Conservation (phyloP, 2,113 vertebrate genomes). For the Sebastes schlegelii region DNA sequence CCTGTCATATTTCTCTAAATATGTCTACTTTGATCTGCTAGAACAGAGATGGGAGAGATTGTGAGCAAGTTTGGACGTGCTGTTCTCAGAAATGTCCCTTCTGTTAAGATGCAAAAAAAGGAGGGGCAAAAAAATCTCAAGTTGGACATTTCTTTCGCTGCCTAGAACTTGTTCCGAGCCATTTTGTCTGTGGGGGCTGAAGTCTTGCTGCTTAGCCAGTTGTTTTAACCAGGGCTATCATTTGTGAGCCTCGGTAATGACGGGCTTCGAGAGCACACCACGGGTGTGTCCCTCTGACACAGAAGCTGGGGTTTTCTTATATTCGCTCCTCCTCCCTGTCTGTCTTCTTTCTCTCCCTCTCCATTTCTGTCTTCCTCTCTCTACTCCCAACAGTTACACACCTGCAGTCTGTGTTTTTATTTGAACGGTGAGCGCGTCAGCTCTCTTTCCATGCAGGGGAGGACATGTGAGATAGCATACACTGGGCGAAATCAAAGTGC, state of each 20-base stretch:
- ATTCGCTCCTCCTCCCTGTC: constrained; percentile 57
- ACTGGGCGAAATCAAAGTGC: constrained; percentile 42
- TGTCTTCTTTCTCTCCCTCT: not conserved
- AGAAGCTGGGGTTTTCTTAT: constrained; percentile 72
- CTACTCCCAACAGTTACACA: constrained; percentile 40
- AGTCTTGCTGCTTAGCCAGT: constrained; percentile 62
- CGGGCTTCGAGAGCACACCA: constrained; percentile 73
- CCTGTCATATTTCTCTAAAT: constrained; percentile 49
- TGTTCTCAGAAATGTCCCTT: constrained; percentile 20
- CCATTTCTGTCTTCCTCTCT: constrained; percentile 11
- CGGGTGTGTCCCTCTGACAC: constrained; percentile 83
- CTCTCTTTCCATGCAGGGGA: not conserved
- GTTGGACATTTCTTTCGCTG: constrained; percentile 35
- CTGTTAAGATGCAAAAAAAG: not conserved
- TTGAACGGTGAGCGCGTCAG: constrained; percentile 41
- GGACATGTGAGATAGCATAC: not conserved
- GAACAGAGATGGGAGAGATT: constrained; percentile 54
- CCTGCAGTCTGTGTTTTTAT: constrained; percentile 65
- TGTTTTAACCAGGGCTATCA: constrained; percentile 79
- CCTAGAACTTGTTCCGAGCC: constrained; percentile 34
- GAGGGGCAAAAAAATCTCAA: not conserved
- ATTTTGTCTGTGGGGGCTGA: constrained; percentile 48
- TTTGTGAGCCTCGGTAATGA: constrained; percentile 82
- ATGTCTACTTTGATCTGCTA: constrained; percentile 67
- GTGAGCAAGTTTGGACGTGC: constrained; percentile 62